phyloP scores from a whole-genome alignment of 2,888 invertebrate genomes.

The Pterobdella sp. region DNA sequence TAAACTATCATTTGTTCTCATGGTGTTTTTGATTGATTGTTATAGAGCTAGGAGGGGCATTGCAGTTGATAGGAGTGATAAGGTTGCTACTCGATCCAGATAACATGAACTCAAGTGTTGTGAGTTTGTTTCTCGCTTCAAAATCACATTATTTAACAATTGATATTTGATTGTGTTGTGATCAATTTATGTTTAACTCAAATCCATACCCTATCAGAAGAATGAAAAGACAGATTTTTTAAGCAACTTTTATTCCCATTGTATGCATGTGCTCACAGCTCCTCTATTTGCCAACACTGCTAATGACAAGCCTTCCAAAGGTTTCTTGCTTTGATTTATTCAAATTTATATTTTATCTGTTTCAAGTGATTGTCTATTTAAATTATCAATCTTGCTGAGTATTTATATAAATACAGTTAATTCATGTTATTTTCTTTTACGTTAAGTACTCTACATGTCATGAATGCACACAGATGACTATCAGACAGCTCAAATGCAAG shows the following conservation, averaged over 20 bases:
- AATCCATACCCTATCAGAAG: conserved; percentile 55
- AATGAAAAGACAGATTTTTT: conserved; percentile 96
- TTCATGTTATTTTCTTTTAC: no score
- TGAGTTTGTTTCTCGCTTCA: conserved; percentile 14
- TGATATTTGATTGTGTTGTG: background rate
- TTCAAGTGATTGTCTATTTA: no score
- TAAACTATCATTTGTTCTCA: background rate
- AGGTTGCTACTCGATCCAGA: conserved; percentile 89
- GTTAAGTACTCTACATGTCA: no score
- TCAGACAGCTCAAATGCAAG: conserved; percentile 86
- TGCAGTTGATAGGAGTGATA: conserved; percentile 88
- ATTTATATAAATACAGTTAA: no score
- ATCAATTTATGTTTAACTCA: background rate
- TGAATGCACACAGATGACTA: conserved; percentile 82
- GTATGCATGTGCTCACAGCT: conserved; percentile 89
- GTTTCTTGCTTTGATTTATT: conserved; percentile 38
- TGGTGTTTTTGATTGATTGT: background rate
- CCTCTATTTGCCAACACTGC: conserved; percentile 88
- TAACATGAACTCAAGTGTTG: conserved; percentile 76
- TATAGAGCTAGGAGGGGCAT: conserved; percentile 83
- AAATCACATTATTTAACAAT: background rate
- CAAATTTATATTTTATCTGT: background rate
- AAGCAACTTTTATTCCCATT: conserved; percentile 95
- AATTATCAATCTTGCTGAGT: no score
- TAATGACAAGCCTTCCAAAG: conserved; percentile 74